Conservation (phyloP, 2,888 invertebrate species). For the Slavum lentiscoides region DNA sequence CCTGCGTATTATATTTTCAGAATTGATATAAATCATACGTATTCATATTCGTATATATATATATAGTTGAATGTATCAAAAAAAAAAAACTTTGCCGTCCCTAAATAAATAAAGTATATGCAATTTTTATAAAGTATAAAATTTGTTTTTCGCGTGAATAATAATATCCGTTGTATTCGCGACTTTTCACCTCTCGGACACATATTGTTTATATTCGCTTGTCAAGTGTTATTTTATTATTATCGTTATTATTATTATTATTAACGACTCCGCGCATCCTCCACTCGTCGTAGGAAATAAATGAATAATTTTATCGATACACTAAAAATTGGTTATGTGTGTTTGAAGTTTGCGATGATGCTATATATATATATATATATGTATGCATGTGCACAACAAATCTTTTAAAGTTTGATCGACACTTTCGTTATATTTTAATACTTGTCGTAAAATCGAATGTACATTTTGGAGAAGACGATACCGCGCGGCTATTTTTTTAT, state of each 20-base stretch:
- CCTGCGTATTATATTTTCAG: conserved; percentile 22
- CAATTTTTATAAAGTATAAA: not conserved
- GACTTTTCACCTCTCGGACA: not conserved
- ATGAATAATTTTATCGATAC: too few relatives aligned
- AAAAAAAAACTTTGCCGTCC: conserved; percentile 19
- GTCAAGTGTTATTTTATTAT: not conserved
- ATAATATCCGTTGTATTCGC: not conserved
- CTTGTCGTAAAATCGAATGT: too few relatives aligned
- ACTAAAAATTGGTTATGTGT: too few relatives aligned
- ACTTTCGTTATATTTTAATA: too few relatives aligned
- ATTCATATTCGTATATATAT: conserved; percentile 28
- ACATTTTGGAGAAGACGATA: too few relatives aligned
- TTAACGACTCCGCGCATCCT: not conserved
- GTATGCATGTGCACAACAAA: too few relatives aligned
- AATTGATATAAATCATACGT: conserved; percentile 50
- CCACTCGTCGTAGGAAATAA: too few relatives aligned
- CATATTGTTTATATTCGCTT: not conserved
- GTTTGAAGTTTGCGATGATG: too few relatives aligned
- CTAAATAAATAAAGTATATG: conserved; percentile 24
- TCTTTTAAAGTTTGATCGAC: too few relatives aligned
- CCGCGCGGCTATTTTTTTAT: too few relatives aligned
- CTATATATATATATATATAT: too few relatives aligned
- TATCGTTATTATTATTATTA: not conserved
- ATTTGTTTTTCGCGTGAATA: conserved; percentile 1
- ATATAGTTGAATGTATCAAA: conserved; percentile 24